A percentile compares a stretch with the other conserved stretches of the same genome.
phyloP scores from a whole-genome alignment of 2,888 invertebrate genomes.

The Dicyrtoma fusca region DNA sequence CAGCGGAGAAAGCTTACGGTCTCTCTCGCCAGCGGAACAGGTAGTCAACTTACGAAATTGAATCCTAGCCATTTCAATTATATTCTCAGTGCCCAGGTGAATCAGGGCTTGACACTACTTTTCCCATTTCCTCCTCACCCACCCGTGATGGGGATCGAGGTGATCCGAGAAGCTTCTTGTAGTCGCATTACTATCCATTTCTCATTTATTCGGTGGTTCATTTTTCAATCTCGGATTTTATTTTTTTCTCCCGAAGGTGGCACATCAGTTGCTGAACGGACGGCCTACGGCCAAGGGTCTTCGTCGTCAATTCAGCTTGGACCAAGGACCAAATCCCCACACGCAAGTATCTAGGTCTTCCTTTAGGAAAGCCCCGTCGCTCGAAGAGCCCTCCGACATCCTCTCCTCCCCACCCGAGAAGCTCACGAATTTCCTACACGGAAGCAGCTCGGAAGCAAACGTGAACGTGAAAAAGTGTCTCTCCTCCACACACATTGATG shows the following conservation, averaged over 20 bases:
- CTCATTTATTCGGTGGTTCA: no score
- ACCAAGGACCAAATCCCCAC: slow-evolving; percentile 62
- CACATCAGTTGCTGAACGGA: slow-evolving; percentile 55
- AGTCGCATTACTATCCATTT: no score
- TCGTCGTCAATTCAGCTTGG: slow-evolving; percentile 70
- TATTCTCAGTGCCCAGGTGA: no score
- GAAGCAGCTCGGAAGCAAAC: slow-evolving; percentile 1
- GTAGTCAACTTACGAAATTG: slow-evolving; percentile 32
- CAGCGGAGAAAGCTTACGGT: slow-evolving; percentile 49
- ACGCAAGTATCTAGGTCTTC: slow-evolving; percentile 39
- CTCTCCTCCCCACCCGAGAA: slow-evolving; percentile 17
- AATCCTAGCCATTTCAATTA: neutral
- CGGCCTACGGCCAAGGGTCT: slow-evolving; percentile 52
- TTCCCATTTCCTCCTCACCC: no score
- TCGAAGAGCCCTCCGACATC: slow-evolving; percentile 44
- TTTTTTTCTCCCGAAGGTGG: slow-evolving; percentile 43
- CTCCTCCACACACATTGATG: slow-evolving; percentile 14
- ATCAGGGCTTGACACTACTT: no score
- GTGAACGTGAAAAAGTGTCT: slow-evolving; percentile 2
- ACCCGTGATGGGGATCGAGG: no score
- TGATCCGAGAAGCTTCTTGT: no score
- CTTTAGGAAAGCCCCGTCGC: slow-evolving; percentile 51
- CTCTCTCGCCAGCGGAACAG: slow-evolving; percentile 55
- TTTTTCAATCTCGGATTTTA: no score
- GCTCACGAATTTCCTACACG: neutral